Percentiles rank a stretch among this genome's conserved stretches.
These are phyloP conservation scores for Thalassoma bifasciatum DNA, from an alignment of 2,113 vertebrate species.

Conservation along the genomic window DNA sequence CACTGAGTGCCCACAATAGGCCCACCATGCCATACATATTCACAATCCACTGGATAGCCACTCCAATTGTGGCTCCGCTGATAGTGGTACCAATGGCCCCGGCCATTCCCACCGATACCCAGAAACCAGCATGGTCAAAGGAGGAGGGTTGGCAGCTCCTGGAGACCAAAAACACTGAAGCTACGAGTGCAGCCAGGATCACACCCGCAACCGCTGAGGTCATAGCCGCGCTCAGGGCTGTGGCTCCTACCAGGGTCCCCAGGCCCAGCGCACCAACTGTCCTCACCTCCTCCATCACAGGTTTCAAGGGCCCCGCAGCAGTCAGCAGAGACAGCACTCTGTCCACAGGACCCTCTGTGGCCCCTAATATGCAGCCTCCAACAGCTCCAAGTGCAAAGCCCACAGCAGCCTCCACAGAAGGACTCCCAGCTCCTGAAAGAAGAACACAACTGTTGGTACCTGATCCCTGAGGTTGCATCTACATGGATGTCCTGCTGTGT, in stretches of 20 bases:
- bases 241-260: constrained; percentile 74
- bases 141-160: constrained; percentile 16
- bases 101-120: constrained; percentile 60
- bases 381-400: constrained; percentile 76
- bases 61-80: constrained; percentile 71
- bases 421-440: constrained; percentile 50
- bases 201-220: constrained; percentile 74
- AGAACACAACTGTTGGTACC: neutral
- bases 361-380: constrained; percentile 77
- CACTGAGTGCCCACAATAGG: constrained; percentile 65
- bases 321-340: constrained; percentile 55
- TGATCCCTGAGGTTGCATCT: no score
- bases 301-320: constrained; percentile 47
- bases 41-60: constrained; percentile 63
- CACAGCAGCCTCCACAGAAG: constrained; percentile 48
- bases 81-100: constrained; percentile 61
- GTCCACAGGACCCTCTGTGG: constrained; percentile 72
- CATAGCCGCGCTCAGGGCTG: constrained; percentile 71
- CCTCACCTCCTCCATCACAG: constrained; percentile 66
- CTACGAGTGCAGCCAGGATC: constrained; percentile 58
- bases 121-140: constrained; percentile 36
- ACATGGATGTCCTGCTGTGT: no score
- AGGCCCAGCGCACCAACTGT: constrained; percentile 76
- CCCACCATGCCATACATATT: constrained; percentile 64
- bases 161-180: constrained; percentile 54